Evolutionary conservation across 2,888 invertebrate genomes (phyloP).

Genomic region (Pedicia rivosa): DNA sequence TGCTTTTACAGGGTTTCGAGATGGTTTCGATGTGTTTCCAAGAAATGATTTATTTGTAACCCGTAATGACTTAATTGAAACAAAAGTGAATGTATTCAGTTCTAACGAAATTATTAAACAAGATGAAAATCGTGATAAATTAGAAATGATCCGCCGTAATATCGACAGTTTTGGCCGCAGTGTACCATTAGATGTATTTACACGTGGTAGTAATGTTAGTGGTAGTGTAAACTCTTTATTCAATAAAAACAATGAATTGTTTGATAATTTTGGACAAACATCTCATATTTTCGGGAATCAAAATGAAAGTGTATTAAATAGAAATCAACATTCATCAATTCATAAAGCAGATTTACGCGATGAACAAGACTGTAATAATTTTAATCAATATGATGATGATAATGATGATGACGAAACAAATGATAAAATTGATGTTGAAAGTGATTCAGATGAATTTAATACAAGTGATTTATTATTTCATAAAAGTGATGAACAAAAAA

Average conservation of each 20-base stretch:
- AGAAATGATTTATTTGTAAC: slow-evolving; percentile 23
- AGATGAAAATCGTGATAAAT: slow-evolving; percentile 15
- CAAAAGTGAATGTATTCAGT: slow-evolving; percentile 23
- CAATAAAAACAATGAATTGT: too few relatives aligned
- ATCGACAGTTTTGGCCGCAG: slow-evolving; percentile 13
- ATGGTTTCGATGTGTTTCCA: slow-evolving; percentile 25
- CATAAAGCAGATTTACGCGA: too few relatives aligned
- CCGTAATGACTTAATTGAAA: slow-evolving; percentile 14
- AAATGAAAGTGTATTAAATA: too few relatives aligned
- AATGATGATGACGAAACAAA: background rate
- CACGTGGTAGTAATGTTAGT: too few relatives aligned
- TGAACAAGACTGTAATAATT: background rate
- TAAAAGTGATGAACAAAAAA: too few relatives aligned
- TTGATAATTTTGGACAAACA: too few relatives aligned
- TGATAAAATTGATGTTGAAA: slow-evolving; percentile 30
- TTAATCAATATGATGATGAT: background rate
- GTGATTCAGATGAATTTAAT: slow-evolving; percentile 23
- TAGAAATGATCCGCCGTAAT: slow-evolving; percentile 21
- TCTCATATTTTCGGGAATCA: too few relatives aligned
- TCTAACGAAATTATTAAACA: slow-evolving; percentile 1
- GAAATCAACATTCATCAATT: too few relatives aligned
- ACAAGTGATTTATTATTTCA: background rate
- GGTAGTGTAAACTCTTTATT: too few relatives aligned
- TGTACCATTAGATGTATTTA: too few relatives aligned
- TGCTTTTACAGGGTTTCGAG: slow-evolving; percentile 23